Evolutionary conservation across 2,888 invertebrate genomes (phyloP).

Genomic region (Rhamnusium bicolor): DNA sequence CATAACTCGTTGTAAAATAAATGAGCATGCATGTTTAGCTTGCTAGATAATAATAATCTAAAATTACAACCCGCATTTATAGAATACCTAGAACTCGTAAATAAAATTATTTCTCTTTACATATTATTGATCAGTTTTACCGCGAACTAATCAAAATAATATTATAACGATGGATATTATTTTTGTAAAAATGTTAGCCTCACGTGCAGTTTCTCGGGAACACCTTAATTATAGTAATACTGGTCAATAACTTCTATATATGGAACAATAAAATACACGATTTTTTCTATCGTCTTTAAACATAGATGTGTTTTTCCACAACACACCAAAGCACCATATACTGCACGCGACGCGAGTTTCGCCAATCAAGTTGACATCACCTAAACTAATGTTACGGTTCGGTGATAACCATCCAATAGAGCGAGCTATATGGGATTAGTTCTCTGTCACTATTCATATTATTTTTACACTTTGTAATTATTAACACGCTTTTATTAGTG

Average conservation of each 20-base stretch:
- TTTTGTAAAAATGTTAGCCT: conserved; percentile 8
- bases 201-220: neutral
- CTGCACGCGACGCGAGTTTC: too few relatives aligned
- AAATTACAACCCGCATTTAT: conserved; percentile 51
- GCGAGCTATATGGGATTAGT: too few relatives aligned
- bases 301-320: too few relatives aligned
- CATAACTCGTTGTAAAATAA: conserved; percentile 20
- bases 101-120: conserved; percentile 45
- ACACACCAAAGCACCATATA: too few relatives aligned
- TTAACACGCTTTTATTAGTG: too few relatives aligned
- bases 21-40: conserved; percentile 27
- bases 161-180: neutral
- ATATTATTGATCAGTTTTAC: conserved; percentile 48
- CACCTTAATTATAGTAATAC: neutral
- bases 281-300: too few relatives aligned
- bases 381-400: too few relatives aligned
- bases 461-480: too few relatives aligned
- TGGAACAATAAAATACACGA: neutral
- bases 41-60: conserved; percentile 47
- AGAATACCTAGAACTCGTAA: conserved; percentile 48
- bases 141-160: conserved; percentile 46
- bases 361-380: too few relatives aligned
- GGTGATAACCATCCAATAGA: too few relatives aligned
- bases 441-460: too few relatives aligned
- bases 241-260: neutral